These are phyloP conservation scores for Hirundo rustica DNA, from an alignment of 2,797 vertebrate species.

Conservation along the genomic window DNA sequence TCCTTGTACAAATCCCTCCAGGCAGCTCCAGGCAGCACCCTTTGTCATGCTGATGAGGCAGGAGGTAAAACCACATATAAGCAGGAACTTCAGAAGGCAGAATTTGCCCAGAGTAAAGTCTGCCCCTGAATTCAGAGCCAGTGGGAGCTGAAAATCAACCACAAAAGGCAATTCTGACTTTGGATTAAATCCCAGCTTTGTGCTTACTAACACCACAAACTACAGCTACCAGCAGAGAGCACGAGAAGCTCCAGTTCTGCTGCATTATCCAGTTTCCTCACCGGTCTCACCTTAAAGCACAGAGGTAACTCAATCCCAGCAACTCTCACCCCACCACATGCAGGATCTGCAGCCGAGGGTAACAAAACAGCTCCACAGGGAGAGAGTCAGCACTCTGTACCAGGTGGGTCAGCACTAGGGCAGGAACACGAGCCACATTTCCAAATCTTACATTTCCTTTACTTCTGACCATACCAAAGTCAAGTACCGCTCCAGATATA, in stretches of 20 bases:
- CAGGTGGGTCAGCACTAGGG: not conserved
- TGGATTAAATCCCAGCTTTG: not conserved
- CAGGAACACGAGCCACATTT: not conserved
- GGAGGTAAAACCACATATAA: not conserved
- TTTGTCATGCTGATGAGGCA: constrained; percentile 1
- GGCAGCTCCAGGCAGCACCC: not conserved
- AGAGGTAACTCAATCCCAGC: not conserved
- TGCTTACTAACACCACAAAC: not conserved
- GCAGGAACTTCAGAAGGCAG: not conserved
- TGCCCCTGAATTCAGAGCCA: not conserved
- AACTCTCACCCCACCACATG: not conserved
- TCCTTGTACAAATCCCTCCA: not conserved
- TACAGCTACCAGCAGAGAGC: not conserved
- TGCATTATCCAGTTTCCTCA: not conserved
- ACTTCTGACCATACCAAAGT: not conserved
- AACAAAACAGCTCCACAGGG: not conserved
- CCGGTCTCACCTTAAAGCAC: not conserved
- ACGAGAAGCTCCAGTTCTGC: not conserved
- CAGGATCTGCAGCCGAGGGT: not conserved
- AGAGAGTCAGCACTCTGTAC: not conserved
- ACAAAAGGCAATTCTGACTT: not conserved
- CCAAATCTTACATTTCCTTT: not conserved
- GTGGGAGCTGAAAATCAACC: not conserved
- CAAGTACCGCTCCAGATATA: not conserved
- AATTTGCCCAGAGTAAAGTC: not conserved